phyloP scores from a whole-genome alignment of 2,888 invertebrate genomes.

The Macropis europaea region DNA sequence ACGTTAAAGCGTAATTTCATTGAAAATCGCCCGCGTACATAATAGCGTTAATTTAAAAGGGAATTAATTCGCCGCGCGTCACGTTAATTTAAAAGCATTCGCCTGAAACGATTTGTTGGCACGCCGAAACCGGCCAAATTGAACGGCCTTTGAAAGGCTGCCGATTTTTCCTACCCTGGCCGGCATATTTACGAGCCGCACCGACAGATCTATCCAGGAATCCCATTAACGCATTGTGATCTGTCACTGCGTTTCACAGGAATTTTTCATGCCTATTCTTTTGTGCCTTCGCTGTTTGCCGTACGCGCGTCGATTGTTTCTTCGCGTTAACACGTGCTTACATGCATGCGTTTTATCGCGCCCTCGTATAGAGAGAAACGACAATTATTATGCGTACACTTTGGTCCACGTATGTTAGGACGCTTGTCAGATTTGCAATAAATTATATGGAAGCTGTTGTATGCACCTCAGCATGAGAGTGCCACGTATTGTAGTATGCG shows the following conservation, averaged over 20 bases:
- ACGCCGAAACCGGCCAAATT: constrained; percentile 56
- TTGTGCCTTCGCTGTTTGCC: not conserved
- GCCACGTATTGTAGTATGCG: too few relatives aligned
- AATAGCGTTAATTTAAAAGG: constrained; percentile 67
- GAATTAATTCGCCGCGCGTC: constrained; percentile 64
- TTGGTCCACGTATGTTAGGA: too few relatives aligned
- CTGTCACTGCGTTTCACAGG: not conserved
- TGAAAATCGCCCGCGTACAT: constrained; percentile 61
- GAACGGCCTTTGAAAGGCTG: constrained; percentile 49
- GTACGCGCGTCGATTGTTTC: not conserved
- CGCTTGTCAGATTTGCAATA: too few relatives aligned
- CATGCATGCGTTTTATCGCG: too few relatives aligned
- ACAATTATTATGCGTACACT: too few relatives aligned
- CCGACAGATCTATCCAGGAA: constrained; percentile 14
- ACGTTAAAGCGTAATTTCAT: constrained; percentile 65
- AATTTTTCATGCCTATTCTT: not conserved
- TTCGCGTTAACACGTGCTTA: not conserved
- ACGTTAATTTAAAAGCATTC: constrained; percentile 67
- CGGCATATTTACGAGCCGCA: constrained; percentile 19
- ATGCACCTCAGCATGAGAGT: too few relatives aligned
- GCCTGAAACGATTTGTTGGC: constrained; percentile 64
- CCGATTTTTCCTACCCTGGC: constrained; percentile 47
- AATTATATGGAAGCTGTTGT: too few relatives aligned
- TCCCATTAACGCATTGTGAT: constrained; percentile 21
- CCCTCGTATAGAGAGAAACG: too few relatives aligned